Conservation (phyloP, 1,140 invertebrate species). For the Lordiphosa mommai region DNA sequence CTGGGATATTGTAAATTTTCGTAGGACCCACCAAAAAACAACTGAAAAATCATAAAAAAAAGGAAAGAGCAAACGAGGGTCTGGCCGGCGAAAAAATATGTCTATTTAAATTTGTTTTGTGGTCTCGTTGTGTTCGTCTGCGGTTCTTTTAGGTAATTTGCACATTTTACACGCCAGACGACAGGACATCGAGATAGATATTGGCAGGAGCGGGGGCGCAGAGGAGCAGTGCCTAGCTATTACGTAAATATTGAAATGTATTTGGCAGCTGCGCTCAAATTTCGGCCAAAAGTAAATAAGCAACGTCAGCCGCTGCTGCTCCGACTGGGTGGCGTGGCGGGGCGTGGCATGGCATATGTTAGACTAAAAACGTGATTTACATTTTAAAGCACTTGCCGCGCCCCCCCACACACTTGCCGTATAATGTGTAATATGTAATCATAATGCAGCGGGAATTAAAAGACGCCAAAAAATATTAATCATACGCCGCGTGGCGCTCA, state of each 20-base stretch:
- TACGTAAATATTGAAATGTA: conserved; percentile 78
- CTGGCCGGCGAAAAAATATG: conserved; percentile 64
- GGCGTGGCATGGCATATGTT: conserved; percentile 27
- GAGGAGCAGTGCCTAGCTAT: conserved; percentile 27
- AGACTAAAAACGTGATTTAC: conserved; percentile 58
- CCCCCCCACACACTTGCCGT: background rate
- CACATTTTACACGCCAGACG: conserved; percentile 72
- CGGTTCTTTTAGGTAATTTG: conserved; percentile 78
- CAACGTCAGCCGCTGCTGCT: conserved; percentile 15
- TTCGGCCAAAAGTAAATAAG: conserved; percentile 68
- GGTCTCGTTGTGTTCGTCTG: conserved; percentile 77
- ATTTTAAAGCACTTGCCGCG: conserved; percentile 59
- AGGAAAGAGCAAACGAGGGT: conserved; percentile 3
- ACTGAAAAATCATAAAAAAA: conserved; percentile 49
- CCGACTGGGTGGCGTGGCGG: background rate
- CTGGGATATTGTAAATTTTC: conserved; percentile 64
- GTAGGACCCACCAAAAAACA: conserved; percentile 36
- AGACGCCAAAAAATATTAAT: conserved; percentile 65
- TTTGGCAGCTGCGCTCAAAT: conserved; percentile 71
- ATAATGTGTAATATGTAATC: conserved; percentile 71
- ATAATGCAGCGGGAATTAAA: conserved; percentile 67
- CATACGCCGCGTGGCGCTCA: conserved; percentile 74
- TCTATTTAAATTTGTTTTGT: conserved; percentile 78
- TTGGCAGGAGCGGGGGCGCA: background rate
- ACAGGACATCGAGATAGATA: conserved; percentile 32